phyloP scores from a whole-genome alignment of 2,797 vertebrate genomes.

The Pelobates cultripes region DNA sequence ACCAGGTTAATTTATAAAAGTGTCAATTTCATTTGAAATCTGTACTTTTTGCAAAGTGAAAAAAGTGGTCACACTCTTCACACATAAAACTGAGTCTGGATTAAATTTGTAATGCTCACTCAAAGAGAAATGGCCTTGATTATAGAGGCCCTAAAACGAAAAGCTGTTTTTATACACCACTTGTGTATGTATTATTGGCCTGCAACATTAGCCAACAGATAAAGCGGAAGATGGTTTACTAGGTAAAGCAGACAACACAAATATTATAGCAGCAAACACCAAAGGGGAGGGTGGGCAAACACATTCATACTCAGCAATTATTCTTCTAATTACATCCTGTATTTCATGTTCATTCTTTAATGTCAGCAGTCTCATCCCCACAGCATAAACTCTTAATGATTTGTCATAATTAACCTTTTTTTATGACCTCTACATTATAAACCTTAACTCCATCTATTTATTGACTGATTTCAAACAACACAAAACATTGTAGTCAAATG shows the following conservation, averaged over 20 bases:
- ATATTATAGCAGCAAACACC: neutral
- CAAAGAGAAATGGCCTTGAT: no score
- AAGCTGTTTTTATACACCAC: no score
- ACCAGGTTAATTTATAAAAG: no score
- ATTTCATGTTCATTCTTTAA: neutral
- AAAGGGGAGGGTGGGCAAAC: neutral
- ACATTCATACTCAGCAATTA: neutral
- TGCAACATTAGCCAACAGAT: no score
- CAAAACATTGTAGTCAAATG: neutral
- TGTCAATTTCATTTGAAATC: no score
- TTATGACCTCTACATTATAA: neutral
- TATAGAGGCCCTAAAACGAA: no score
- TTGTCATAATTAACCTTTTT: slow-evolving; percentile 16
- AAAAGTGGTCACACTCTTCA: no score
- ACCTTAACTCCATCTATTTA: neutral
- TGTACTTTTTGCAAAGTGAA: no score
- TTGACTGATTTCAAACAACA: neutral
- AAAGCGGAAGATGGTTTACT: neutral
- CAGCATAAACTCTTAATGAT: neutral
- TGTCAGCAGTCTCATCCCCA: neutral
- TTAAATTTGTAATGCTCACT: no score
- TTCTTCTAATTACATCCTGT: neutral
- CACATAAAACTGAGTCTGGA: no score
- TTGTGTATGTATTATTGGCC: no score
- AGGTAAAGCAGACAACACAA: neutral